Base-by-base conservation (phyloP, 2,888 invertebrate species). In the Pandemis cinnamomeana region DNA sequence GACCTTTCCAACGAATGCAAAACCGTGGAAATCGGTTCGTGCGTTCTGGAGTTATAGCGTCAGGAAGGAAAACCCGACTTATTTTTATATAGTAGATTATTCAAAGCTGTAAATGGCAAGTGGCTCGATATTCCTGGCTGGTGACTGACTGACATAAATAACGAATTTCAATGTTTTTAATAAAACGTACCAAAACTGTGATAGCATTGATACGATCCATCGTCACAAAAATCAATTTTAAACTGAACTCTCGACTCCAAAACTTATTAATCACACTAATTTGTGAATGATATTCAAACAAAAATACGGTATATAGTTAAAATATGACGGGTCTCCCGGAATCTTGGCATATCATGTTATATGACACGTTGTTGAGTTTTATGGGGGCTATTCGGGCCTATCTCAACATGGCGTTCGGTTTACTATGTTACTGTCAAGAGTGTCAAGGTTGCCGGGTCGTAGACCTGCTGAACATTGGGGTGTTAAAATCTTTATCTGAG, bases 301-400 rank as follows among this genome's bases (percentile, higher is more conserved):
- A 58, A 58, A 11, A 10, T 20, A 46, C 41, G 1, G 11, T 46
- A 20, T 64, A 48, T 20, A 10, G 27, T 48, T 20, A 20, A 64
- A 48, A 64, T 64, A 64, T 64, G 48, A 64, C 64, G 48, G 10
- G 46, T 48, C 64, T 48, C 64, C 64, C 64, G 64, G 64, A 64
- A 64, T 48, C 48, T 13, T 41, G 36, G 46, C 64, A 48, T 64
- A 48, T 64, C 64, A 48, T 76, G 82, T 84, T 84, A 84, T 81
- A 83, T 82, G 83, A 83, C 80, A 68, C 67, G 11, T 78, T 82
- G 82, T 78, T 82, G 84, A 82, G 82, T 78, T 82, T 85, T 80
- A 84, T 83, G 79, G 82, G 72, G 77, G 78, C 75, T 78, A 78
- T 80, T 83, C 80, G 78, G 80, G 67, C 83, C 85, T 84, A 81